These are phyloP conservation scores for Megalonaias nervosa DNA, from an alignment of 1,140 invertebrate species.

Conservation along the genomic window DNA sequence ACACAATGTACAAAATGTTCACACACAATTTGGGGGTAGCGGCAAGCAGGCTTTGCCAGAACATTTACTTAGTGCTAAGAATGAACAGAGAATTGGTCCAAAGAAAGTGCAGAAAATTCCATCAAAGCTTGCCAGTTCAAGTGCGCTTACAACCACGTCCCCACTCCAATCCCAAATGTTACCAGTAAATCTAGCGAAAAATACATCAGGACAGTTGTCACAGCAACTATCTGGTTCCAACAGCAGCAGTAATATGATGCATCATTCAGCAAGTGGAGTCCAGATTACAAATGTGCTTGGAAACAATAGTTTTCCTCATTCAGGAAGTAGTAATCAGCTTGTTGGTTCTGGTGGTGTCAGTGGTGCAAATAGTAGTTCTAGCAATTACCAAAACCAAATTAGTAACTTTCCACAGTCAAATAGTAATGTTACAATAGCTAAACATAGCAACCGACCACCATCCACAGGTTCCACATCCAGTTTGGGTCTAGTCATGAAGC, in stretches of 20 bases:
- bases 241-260: no score
- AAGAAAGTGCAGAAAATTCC: conserved; percentile 53
- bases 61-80: conserved; percentile 86
- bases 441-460: no score
- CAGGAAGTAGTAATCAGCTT: conserved; percentile 17
- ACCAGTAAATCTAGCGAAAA: conserved; percentile 26
- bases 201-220: background rate
- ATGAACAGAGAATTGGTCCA: conserved; percentile 82
- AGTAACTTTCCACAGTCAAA: background rate
- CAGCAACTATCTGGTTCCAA: no score
- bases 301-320: background rate
- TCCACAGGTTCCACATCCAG: conserved; percentile 20
- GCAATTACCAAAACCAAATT: conserved; percentile 23
- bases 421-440: background rate
- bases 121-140: conserved; percentile 41
- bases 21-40: conserved; percentile 16
- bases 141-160: conserved; percentile 3
- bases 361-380: conserved; percentile 29
- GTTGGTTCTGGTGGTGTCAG: conserved; percentile 17
- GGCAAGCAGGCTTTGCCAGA: conserved; percentile 64
- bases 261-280: no score
- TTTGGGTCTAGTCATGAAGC: conserved; percentile 48
- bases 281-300: background rate
- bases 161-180: conserved; percentile 18
- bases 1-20: conserved; percentile 21